Conservation (phyloP, 2,797 vertebrate species). For the Adrianichthys oophorus region DNA sequence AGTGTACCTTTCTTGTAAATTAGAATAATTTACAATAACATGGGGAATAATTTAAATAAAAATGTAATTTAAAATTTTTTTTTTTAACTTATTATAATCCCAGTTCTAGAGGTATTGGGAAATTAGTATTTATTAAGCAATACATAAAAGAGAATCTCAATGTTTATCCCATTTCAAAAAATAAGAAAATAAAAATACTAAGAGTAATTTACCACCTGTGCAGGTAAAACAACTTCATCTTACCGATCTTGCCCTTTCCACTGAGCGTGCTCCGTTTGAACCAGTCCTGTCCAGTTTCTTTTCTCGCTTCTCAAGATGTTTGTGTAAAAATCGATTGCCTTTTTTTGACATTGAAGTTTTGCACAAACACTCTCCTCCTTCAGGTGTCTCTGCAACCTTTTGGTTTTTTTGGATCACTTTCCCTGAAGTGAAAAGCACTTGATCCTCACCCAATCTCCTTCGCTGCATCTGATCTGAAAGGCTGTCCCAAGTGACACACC, state of each 20-base stretch:
- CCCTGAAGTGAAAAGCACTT: slow-evolving; percentile 17
- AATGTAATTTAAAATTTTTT: no score
- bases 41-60: no score
- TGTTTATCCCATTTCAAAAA: no score
- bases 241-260: slow-evolving; percentile 19
- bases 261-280: slow-evolving; percentile 8
- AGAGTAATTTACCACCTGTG: not conserved
- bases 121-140: no score
- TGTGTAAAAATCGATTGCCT: not conserved
- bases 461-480: not conserved
- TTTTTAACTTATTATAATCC: no score
- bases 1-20: no score
- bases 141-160: no score
- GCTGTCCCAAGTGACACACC: slow-evolving; percentile 43
- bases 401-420: slow-evolving; percentile 20
- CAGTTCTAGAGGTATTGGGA: no score
- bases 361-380: not conserved
- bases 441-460: slow-evolving; percentile 27
- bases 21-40: no score
- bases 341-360: no score
- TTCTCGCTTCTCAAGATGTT: not conserved
- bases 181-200: not conserved
- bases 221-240: not conserved
- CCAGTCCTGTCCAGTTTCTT: not conserved
- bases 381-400: slow-evolving; percentile 21